phyloP scores from a whole-genome alignment of 2,888 invertebrate genomes.

The Panopea generosa region DNA sequence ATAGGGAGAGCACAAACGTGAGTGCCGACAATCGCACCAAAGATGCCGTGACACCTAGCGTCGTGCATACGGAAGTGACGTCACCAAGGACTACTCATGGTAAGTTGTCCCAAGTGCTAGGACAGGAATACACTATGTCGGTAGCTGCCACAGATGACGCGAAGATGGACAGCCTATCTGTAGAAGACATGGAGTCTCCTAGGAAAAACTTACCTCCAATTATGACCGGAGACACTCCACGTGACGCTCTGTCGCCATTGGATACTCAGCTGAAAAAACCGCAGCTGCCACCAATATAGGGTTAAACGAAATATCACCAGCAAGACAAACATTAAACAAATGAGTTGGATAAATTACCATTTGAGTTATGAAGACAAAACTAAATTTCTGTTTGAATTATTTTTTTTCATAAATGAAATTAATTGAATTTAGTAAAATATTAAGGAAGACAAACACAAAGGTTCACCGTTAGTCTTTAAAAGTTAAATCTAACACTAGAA shows the following conservation, averaged over 20 bases:
- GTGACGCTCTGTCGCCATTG: slow-evolving; percentile 50
- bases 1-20: slow-evolving; percentile 14
- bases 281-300: slow-evolving; percentile 44
- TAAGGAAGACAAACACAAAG: too few species aligned
- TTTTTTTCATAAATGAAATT: too few species aligned
- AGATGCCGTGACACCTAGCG: slow-evolving; percentile 57
- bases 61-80: slow-evolving; percentile 41
- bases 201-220: slow-evolving; percentile 45
- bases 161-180: slow-evolving; percentile 1
- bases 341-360: too few species aligned
- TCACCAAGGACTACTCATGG: slow-evolving; percentile 46
- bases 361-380: too few species aligned
- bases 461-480: too few species aligned
- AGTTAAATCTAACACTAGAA: too few species aligned
- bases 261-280: slow-evolving; percentile 57
- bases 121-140: slow-evolving; percentile 49
- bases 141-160: slow-evolving; percentile 21
- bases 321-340: background rate
- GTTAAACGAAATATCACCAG: background rate
- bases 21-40: slow-evolving; percentile 4
- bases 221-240: slow-evolving; percentile 42
- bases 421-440: too few species aligned
- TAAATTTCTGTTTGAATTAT: too few species aligned
- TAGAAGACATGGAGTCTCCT: background rate
- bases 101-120: slow-evolving; percentile 59